phyloP scores from a whole-genome alignment of 1,140 invertebrate species.

The Coelopa frigida region DNA sequence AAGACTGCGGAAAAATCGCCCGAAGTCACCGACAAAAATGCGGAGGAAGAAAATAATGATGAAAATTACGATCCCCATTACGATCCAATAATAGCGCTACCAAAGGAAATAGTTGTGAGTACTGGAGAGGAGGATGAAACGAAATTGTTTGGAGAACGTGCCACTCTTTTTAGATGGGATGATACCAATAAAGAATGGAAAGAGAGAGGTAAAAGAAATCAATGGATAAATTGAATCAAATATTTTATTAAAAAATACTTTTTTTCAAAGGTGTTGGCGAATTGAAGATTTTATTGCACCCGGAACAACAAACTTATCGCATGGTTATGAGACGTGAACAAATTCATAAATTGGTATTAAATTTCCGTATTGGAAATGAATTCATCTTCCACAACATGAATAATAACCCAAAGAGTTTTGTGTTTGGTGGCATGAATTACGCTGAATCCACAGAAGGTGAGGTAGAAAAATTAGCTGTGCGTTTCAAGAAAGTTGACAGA shows the following conservation, averaged over 20 bases:
- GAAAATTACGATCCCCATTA: conserved; percentile 74
- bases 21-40: conserved; percentile 15
- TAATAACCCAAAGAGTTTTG: conserved; percentile 62
- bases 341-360: conserved; percentile 72
- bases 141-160: conserved; percentile 61
- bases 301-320: conserved; percentile 57
- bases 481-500: conserved; percentile 61
- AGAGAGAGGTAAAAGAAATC: conserved; percentile 67
- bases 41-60: too few species aligned
- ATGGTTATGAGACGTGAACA: conserved; percentile 78
- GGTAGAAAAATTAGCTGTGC: conserved; percentile 65
- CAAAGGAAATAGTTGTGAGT: conserved; percentile 71
- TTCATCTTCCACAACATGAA: conserved; percentile 57
- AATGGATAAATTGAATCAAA: conserved; percentile 1
- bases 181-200: conserved; percentile 78
- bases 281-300: conserved; percentile 72
- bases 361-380: conserved; percentile 58
- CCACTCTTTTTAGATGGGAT: conserved; percentile 71
- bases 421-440: conserved; percentile 75
- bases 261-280: conserved; percentile 63
- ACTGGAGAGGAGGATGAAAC: conserved; percentile 82
- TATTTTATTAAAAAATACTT: too few species aligned
- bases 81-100: conserved; percentile 76
- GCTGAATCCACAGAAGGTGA: conserved; percentile 49
- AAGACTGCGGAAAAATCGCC: conserved; percentile 24